These are phyloP conservation scores for Numida meleagris DNA, from an alignment of 2,113 vertebrate species.

Conservation along the genomic window DNA sequence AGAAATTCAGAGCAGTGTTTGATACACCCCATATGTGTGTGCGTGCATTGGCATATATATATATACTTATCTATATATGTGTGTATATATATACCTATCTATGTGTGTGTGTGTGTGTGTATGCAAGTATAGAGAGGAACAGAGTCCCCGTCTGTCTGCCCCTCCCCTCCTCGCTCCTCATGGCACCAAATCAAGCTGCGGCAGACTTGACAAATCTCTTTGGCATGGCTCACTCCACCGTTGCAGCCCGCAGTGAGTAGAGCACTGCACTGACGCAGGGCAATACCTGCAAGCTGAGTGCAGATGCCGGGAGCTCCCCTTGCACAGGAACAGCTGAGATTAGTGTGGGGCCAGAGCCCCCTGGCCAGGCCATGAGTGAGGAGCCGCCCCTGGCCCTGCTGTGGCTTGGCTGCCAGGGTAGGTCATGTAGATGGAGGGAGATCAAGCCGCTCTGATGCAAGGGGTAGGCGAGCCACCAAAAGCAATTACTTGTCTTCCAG, in stretches of 20 bases:
- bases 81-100: background rate
- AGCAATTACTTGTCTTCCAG: slow-evolving; percentile 5
- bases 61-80: background rate
- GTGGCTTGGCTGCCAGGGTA: background rate
- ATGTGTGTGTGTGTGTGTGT: background rate
- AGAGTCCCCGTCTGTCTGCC: slow-evolving; percentile 29
- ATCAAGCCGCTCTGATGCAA: background rate
- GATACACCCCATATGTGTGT: background rate
- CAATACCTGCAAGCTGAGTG: slow-evolving; percentile 35
- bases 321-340: background rate
- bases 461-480: background rate
- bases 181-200: slow-evolving; percentile 79
- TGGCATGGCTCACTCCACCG: slow-evolving; percentile 68
- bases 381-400: background rate
- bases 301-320: slow-evolving; percentile 26
- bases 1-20: slow-evolving; percentile 40
- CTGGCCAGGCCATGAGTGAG: fast-evolving
- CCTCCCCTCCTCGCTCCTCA: slow-evolving; percentile 38
- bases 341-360: background rate
- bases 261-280: background rate
- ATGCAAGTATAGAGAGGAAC: background rate
- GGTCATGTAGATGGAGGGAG: background rate
- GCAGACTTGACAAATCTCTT: slow-evolving; percentile 82
- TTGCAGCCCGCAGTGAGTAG: slow-evolving; percentile 31
- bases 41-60: background rate